Base-by-base conservation (phyloP, 2,797 vertebrate species). In the Tokudaia tokunoshimensis region DNA sequence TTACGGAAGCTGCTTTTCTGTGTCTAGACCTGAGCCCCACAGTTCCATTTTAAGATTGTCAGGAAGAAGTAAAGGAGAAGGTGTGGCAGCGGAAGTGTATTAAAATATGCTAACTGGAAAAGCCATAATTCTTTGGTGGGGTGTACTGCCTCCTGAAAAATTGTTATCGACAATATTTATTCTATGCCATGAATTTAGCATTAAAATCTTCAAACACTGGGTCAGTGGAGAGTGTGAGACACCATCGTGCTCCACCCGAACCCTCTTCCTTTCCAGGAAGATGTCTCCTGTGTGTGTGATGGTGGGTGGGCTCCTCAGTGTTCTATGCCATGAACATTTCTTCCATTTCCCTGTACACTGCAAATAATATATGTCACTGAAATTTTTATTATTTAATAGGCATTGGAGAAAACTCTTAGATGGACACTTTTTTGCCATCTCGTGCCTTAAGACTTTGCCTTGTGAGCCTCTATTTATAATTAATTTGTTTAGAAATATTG, bases 31-130 rank as follows among this genome's bases (percentile, higher is more conserved):
- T 87, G 6, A 93, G 94, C 82, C 11, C 0, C 20, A 34, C 31
- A 22, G 29, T 90, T 94, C 31, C 52, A 57, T 91, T 96, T 91
- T 87, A 93, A 95, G 61, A 94, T 59, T 82, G 34, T 7, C 88
- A 59, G 24, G 76, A 84, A 61, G 15, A 37, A 90, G 13, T 70
- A 75, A 29, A 76, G 76, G 82, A 50, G 34, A 59, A 65, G 50
- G 41, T 41, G 31, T 9, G 0, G 15, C 2, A 5, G 37, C 6
- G 9, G 8, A 59, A 55, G 37, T 31, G 15, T 72, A 37, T 67
- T 94, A 26, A 89, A 95, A 65, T 90, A 91, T 65, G 91, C 76
- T 92, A 50, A 19, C 19, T 76, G 44, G 10, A 94, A 87, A 95
- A 85, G 5, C 74, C 34, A 41, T 72, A n/a, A 78, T 57, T 81